Evolutionary conservation across 2,888 invertebrate genomes (phyloP), one percentile per base, ranked within the genome.

Genomic region (Pterobdella sp.): DNA sequence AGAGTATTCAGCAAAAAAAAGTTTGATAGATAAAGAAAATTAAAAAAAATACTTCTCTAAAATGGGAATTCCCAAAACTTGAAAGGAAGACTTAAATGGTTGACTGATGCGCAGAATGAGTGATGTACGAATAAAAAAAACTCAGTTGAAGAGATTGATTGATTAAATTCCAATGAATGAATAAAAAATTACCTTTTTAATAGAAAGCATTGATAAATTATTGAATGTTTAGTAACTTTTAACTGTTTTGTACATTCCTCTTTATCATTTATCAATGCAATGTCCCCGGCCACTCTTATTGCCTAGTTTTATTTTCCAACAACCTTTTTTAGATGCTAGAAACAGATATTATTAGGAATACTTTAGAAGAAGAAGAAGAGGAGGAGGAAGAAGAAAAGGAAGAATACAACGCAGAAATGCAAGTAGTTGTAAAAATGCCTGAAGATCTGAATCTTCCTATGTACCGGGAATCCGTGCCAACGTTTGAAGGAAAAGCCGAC

Each of bases 361-460:
- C 26, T 4, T 29, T 18, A 32, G 35, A 34, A n/a, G 29, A 3
- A n/a, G 35, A 35, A 65, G 32, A 65, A 14, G 35, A 65, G 35
- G 34, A 35, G n/a, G 35, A 65, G 18, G 66, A 65, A 65, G 66
- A 65, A 34, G 34, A 32, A 63, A 26, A 67, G 14, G 35, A 67
- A 7, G 34, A 3, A 31, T 4, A 2, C 35, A 68, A 26, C 35
- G 42, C 32, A 2, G 68, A 18, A 18, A 36, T 26, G 29, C 10
- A 14, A 4, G 10, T 4, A 32, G 3, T 37, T n/a, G 32, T 22
- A 18, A 10, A 35, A 26, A 71, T 71, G 71, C 71, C 71, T 2
- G 60, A 71, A 10, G 71, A 71, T 29, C 32, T n/a, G 32, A 34
- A 2, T 10, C 63, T 71, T 35, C 71, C 71, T 0, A 42, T 71